phyloP scores from a whole-genome alignment of 2,888 invertebrate species.

The Platynereis dumerilii region DNA sequence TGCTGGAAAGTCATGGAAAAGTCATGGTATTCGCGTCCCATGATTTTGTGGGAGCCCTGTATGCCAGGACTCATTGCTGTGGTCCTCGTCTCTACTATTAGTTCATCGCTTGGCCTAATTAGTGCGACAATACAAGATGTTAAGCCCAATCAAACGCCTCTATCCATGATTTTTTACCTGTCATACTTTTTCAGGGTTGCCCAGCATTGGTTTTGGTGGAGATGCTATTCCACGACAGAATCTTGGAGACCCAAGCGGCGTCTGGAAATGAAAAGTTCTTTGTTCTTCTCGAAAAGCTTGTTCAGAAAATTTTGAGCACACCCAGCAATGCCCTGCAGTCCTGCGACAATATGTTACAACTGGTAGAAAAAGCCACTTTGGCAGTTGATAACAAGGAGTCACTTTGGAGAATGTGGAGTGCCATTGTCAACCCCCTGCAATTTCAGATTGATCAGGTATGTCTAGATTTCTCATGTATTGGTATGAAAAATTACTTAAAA shows the following conservation, averaged over 20 bases:
- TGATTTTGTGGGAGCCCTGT: too few species aligned
- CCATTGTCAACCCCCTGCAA: constrained; percentile 43
- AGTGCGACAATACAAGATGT: too few species aligned
- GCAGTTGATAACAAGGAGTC: constrained; percentile 42
- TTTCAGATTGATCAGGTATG: too few species aligned
- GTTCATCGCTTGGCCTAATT: too few species aligned
- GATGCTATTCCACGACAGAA: constrained; percentile 46
- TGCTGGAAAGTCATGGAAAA: too few species aligned
- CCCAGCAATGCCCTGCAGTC: constrained; percentile 46
- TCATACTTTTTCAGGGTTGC: constrained; percentile 44
- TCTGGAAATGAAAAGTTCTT: constrained; percentile 42
- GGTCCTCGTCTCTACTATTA: too few species aligned
- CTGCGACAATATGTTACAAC: constrained; percentile 46
- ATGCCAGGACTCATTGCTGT: too few species aligned
- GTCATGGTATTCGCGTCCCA: too few species aligned
- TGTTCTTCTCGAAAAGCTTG: constrained; percentile 44
- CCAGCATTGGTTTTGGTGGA: constrained; percentile 52
- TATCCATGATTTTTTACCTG: constrained; percentile 1
- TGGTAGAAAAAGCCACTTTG: constrained; percentile 42
- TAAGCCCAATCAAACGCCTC: too few species aligned
- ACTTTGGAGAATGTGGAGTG: constrained; percentile 53
- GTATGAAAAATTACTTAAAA: too few species aligned
- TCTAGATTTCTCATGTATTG: too few species aligned
- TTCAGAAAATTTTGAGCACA: constrained; percentile 44
- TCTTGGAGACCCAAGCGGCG: constrained; percentile 37